Percentiles rank a stretch among this genome's conserved stretches.
Conservation (phyloP, 2,797 vertebrate species). For the Danio kyathit region DNA sequence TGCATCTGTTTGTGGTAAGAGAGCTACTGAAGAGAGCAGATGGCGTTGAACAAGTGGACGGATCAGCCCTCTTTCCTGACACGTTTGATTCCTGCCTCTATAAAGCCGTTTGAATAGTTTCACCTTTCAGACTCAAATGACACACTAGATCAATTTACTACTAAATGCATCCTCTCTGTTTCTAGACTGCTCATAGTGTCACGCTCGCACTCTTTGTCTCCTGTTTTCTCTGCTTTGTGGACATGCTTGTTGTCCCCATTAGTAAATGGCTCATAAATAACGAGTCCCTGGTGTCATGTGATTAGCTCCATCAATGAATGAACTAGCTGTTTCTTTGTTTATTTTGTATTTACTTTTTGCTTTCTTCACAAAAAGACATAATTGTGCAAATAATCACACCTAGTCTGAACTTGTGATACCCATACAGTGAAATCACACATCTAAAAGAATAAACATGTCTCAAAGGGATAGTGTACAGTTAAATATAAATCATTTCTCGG, state of each 20-base stretch:
- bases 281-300: not conserved
- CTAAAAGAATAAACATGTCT: not conserved
- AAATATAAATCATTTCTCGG: not conserved
- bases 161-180: slow-evolving; percentile 18
- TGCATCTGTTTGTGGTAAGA: slow-evolving; percentile 32
- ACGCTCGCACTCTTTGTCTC: not conserved
- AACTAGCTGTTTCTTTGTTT: no score
- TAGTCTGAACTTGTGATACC: not conserved
- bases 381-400: not conserved
- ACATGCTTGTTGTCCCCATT: slow-evolving; percentile 18
- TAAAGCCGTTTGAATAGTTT: slow-evolving; percentile 6
- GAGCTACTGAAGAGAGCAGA: slow-evolving; percentile 27
- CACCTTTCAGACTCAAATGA: slow-evolving; percentile 12
- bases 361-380: not conserved
- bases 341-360: not conserved
- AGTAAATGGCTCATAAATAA: slow-evolving; percentile 14
- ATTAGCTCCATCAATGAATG: not conserved
- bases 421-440: not conserved
- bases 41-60: not conserved
- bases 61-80: not conserved
- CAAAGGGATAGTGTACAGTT: not conserved
- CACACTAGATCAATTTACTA: slow-evolving; percentile 1
- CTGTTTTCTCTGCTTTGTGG: not conserved
- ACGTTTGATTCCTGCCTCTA: slow-evolving; percentile 7
- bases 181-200: not conserved